Conservation (phyloP, 2,888 invertebrate species). For the Cerastoderma edule region DNA sequence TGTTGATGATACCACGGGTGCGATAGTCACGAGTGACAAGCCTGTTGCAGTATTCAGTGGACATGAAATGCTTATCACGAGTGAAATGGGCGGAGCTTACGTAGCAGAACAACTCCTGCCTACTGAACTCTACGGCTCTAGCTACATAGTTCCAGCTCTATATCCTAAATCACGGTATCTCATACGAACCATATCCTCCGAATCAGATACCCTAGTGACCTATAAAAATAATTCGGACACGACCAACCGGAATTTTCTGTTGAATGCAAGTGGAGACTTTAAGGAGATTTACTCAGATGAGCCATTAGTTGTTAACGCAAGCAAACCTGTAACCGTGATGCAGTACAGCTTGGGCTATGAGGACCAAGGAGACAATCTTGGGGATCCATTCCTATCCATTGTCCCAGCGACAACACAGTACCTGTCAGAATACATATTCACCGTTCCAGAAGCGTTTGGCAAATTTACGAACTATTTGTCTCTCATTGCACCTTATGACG, state of each 20-base stretch:
- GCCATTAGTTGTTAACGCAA: background rate
- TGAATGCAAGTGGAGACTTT: background rate
- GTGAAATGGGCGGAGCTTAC: no score
- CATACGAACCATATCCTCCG: background rate
- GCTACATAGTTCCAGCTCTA: background rate
- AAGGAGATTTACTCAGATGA: background rate
- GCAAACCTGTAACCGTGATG: background rate
- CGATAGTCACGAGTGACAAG: background rate
- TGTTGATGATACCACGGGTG: background rate
- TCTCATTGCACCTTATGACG: no score
- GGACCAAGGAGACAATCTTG: background rate
- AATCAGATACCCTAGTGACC: background rate
- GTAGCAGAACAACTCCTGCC: no score
- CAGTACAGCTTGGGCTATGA: background rate
- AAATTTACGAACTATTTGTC: no score
- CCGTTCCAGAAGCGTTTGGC: background rate
- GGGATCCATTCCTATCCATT: background rate
- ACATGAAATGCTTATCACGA: no score
- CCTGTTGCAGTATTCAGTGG: background rate
- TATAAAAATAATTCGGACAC: background rate
- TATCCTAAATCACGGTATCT: background rate
- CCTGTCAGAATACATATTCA: background rate
- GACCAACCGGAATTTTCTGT: background rate
- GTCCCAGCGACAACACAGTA: background rate
- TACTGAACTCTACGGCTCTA: no score